Evolutionary conservation across 2,888 invertebrate species (phyloP), one percentile per base, ranked within the genome.

Genomic region (Chromoteleia sp.): DNA sequence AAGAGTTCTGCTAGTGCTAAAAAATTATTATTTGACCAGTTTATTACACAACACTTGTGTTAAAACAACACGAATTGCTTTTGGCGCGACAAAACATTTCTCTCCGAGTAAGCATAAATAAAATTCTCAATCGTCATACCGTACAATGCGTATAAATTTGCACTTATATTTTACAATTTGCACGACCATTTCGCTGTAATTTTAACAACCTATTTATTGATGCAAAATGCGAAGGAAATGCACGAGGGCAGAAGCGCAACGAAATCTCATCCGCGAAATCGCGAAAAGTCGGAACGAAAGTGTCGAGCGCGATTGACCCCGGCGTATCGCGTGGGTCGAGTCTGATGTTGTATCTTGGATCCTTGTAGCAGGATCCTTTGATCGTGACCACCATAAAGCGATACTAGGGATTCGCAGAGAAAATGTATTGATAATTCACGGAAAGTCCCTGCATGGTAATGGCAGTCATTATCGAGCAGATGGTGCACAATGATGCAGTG

Each of bases 401-500:
- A 54, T 52, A 41, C 68, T 61, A 71, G 68, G 74, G 68, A 79
- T 81, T 76, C 65, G 39, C 48, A 83, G 82, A 85, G 87, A 89
- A 88, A 89, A 89, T 88, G 86, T 87, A 86, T 86, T 88, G 89
- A 90, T 91, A 91, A 90, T 90, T 90, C 88, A 89, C 85, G 86
- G 87, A 90, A 90, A 90, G 89, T 89, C 89, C 89, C 85, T 88
- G 85, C 86, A 81, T 84, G 86, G 88, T 90, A 90, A 90, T 90
- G 89, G 86, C 84, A 87, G 90, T 91, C 91, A 91, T 91, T 91
- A 91, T 88, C 87, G 87, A 88, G 87, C 91, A 91, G 90, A 91
- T 91, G 91, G 89, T 88, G 90, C 89, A 85, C 88, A 89, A 89
- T 90, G 90, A 90, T 90, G 90, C 91, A 90, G 89, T 88, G 89